These are phyloP conservation scores for Hyperopisus bebe DNA, from an alignment of 2,113 vertebrate species.

Conservation along the genomic window DNA sequence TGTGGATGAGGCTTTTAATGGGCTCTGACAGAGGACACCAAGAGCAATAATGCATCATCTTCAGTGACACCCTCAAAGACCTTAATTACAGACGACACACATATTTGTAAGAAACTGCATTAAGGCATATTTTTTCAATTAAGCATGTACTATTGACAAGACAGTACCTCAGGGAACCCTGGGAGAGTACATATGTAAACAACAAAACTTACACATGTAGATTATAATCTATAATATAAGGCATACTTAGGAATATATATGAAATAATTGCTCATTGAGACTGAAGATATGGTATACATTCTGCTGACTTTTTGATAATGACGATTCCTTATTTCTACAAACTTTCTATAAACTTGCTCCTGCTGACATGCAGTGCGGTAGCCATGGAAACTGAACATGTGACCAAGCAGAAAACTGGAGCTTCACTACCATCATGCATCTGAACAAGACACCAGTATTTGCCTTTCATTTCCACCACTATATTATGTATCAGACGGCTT, in stretches of 20 bases:
- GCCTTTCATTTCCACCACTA: not conserved
- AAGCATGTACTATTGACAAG: not conserved
- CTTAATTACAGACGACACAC: constrained; percentile 38
- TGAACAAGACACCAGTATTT: not conserved
- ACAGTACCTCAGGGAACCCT: not conserved
- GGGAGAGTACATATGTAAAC: not conserved
- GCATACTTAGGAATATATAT: not conserved
- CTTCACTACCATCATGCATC: not conserved
- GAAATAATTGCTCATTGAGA: not conserved
- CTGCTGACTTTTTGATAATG: not conserved
- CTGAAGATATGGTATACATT: not conserved
- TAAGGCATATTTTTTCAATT: not conserved
- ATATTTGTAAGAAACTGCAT: constrained; percentile 21
- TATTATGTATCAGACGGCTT: not conserved
- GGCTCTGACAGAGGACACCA: constrained; percentile 23
- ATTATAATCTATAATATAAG: not conserved
- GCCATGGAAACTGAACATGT: not conserved
- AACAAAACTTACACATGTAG: not conserved
- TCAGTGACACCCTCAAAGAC: constrained; percentile 29
- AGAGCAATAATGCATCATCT: not conserved
- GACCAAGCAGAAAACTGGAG: not conserved
- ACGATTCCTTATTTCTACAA: not conserved
- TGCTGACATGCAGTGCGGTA: not conserved
- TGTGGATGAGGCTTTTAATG: not conserved
- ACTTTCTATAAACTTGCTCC: not conserved